Base-by-base conservation (phyloP, 2,888 invertebrate species). In the Hirtodrosophila cameraria region DNA sequence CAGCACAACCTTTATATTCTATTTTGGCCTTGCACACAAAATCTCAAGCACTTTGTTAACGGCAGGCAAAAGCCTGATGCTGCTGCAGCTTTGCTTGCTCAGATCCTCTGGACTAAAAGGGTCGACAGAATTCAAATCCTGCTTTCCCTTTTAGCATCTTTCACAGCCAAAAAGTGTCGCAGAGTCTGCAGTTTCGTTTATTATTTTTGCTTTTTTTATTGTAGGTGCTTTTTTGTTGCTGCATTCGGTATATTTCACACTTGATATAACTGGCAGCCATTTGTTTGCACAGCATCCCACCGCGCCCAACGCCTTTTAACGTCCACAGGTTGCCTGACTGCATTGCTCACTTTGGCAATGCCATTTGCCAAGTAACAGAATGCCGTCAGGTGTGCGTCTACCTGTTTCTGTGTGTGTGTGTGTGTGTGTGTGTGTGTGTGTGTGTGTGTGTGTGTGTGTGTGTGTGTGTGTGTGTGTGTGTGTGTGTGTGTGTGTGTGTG, bases 201-300 rank as follows among this genome's bases (percentile, higher is more conserved):
- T 23, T 5, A 23, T 3, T 3, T 23, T 11, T 3, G n/a, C n/a
- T 1, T 8, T 12, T 23, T 30, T 11, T 62, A 7, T 27, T 15
- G 18, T 13, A 25, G 16, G 42, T 11, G 9, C 15, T 36, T 27
- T 46, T 57, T 27, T 16, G 25, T 36, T 33, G 35, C 49, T 41
- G 31, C 35, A 35, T 60, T 69, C 57, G 71, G 65, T 61, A 65
- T 71, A 75, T 78, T 84, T 82, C 68, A 75, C 79, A 85, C 76
- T 79, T 85, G 72, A 66, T 68, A 75, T 68, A 68, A 75, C 69
- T 61, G 60, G 53, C 64, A 53, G 50, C 58, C 79, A 75, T 85
- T 85, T 72, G 72, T 53, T 68, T 68, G 75, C 58, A 42, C 50
- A 43, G 50, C 31, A 45, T 36, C 23, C 20, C 52, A 27, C 18